Percentiles rank a stretch among this genome's conserved stretches.
These are phyloP conservation scores for Bombus impatiens DNA, from an alignment of 1,140 invertebrate species.

Conservation along the genomic window DNA sequence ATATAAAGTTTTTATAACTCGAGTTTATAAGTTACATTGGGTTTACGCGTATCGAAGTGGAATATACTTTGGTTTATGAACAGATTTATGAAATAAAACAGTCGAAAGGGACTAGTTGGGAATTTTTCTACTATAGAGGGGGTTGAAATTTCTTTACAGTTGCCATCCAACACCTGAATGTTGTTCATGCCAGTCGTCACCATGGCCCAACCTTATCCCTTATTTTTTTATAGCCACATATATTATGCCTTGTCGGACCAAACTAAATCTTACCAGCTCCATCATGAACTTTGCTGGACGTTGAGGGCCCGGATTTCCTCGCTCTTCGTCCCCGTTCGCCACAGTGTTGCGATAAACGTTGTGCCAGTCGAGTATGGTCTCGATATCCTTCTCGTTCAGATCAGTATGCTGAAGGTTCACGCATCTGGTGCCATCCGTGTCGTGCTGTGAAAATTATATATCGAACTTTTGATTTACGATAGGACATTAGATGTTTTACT, in stretches of 20 bases:
- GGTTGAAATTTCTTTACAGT: background rate
- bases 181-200: background rate
- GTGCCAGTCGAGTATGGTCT: conserved; percentile 74
- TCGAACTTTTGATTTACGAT: background rate
- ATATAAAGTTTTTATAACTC: too few species aligned
- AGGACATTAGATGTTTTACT: too few species aligned
- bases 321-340: conserved; percentile 79
- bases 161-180: background rate
- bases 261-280: conserved; percentile 77
- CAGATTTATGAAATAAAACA: background rate
- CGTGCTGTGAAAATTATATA: conserved; percentile 44
- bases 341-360: conserved; percentile 82
- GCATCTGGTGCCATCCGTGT: conserved; percentile 59
- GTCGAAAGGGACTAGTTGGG: background rate
- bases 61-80: background rate
- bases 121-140: background rate
- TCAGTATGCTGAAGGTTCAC: conserved; percentile 50
- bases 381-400: conserved; percentile 63
- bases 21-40: too few species aligned
- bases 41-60: too few species aligned
- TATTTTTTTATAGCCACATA: background rate
- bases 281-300: conserved; percentile 83
- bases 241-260: background rate
- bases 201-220: background rate
- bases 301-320: conserved; percentile 83